Percentiles rank a stretch among this genome's conserved stretches.
phyloP scores from a whole-genome alignment of 1,140 invertebrate species.

The Pogonognathellus flavescens region DNA sequence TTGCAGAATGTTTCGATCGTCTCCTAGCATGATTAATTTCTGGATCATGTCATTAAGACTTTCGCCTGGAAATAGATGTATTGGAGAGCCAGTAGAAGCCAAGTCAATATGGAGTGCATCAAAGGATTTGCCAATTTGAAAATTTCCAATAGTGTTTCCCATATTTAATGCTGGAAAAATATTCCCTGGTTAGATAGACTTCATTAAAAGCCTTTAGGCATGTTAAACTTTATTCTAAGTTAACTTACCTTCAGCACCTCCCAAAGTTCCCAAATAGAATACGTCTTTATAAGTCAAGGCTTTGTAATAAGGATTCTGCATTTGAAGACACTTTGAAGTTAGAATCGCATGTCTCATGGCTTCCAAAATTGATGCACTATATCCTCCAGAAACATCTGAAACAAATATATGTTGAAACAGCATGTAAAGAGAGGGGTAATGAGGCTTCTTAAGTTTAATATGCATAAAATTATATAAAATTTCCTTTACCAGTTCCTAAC shows the following conservation, averaged over 20 bases:
- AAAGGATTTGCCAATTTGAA: conserved; percentile 85
- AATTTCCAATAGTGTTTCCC: conserved; percentile 82
- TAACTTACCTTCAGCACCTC: conserved; percentile 83
- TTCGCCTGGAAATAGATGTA: conserved; percentile 72
- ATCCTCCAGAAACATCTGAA: conserved; percentile 62
- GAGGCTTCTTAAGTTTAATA: conserved; percentile 84
- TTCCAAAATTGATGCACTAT: conserved; percentile 75
- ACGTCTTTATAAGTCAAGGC: conserved; percentile 82
- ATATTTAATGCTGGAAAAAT: conserved; percentile 79
- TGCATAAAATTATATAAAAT: conserved; percentile 65
- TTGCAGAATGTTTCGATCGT: conserved; percentile 84
- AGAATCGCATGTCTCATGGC: conserved; percentile 81
- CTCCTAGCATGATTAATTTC: conserved; percentile 85
- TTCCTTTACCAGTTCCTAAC: conserved; percentile 82
- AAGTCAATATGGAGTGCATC: conserved; percentile 81
- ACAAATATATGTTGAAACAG: neutral
- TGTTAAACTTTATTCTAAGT: neutral
- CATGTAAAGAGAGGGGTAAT: conserved; percentile 70
- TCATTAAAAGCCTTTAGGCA: conserved; percentile 6
- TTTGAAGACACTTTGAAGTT: conserved; percentile 78
- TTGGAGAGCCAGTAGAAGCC: conserved; percentile 66
- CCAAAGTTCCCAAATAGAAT: conserved; percentile 87
- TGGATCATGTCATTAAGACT: conserved; percentile 78
- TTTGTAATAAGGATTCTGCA: conserved; percentile 70
- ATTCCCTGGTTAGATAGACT: neutral